Conservation (phyloP, 2,888 invertebrate species). For the Drosophila silvestris region DNA sequence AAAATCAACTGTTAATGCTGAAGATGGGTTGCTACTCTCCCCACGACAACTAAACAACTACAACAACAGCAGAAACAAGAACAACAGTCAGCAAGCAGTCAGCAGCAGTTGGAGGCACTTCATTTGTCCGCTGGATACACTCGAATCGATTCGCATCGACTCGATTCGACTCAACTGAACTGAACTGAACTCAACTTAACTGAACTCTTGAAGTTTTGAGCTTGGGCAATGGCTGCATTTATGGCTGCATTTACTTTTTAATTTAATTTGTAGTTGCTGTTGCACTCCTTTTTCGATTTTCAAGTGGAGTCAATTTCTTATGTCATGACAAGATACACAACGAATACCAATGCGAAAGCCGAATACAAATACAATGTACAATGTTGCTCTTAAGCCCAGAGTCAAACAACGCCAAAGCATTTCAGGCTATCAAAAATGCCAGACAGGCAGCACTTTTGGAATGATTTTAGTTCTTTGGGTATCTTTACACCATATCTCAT, state of each 20-base stretch:
- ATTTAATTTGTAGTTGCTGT: constrained; percentile 66
- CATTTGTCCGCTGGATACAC: constrained; percentile 59
- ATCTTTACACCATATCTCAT: constrained; percentile 38
- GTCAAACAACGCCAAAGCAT: constrained; percentile 45
- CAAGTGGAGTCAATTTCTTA: constrained; percentile 82
- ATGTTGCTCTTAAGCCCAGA: constrained; percentile 44
- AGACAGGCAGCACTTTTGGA: constrained; percentile 46
- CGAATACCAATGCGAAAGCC: constrained; percentile 45
- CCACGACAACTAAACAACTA: constrained; percentile 13
- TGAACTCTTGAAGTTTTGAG: constrained; percentile 42
- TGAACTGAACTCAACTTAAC: constrained; percentile 28
- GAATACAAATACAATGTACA: constrained; percentile 36
- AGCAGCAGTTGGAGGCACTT: constrained; percentile 63
- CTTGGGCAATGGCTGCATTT: constrained; percentile 62
- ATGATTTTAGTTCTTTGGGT: constrained; percentile 34
- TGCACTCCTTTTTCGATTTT: constrained; percentile 78
- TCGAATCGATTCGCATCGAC: constrained; percentile 23
- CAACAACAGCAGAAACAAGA: constrained; percentile 7
- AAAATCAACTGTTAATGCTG: constrained; percentile 67
- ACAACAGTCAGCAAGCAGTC: constrained; percentile 29
- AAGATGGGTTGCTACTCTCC: constrained; percentile 34
- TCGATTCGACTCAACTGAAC: constrained; percentile 14
- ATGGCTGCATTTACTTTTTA: constrained; percentile 78
- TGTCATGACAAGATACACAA: constrained; percentile 74
- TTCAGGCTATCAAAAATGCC: constrained; percentile 50